Evolutionary conservation across 2,797 vertebrate genomes (phyloP), one percentile per base, ranked within the genome.

Genomic region (Streptopelia turtur): DNA sequence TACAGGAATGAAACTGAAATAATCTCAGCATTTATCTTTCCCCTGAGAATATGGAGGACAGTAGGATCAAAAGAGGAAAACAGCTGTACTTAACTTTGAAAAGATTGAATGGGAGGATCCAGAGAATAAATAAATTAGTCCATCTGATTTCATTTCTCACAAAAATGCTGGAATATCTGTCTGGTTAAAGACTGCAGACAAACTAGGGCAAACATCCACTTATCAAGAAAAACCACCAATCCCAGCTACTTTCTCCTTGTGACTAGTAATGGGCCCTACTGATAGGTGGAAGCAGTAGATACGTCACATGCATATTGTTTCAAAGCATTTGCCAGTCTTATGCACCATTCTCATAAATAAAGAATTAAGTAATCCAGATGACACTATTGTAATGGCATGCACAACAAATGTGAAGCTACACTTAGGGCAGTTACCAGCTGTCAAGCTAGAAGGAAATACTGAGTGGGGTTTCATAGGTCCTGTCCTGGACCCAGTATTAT

Each of bases 401-500:
- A 71, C 50, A 74, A 55, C 39, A 77, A 90, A 85, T 25, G 47
- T 50, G 41, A 78, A 89, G 31, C 60, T 93, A 25, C 56, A 64
- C 53, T 85, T 74, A 57, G 23, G 84, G 23, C 41, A 77, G 65
- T 45, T 86, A 64, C 64, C 3, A 6, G 28, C 57, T 77, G 41
- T 80, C 68, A 76, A 45, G 9, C 45, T 95, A 71, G 60, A 94
- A 83, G 60, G 33, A 91, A 87, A 83, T 53, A 80, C 31, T 70
- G 57, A 77, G 49, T 74, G 31, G 65, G 60, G 53, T 78, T 91
- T 95, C 79, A 63, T 16, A 64, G 53, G 82, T 33, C 69, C 68
- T 93, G 49, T 94, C 69, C 65, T 83, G 89, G 37, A 85, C 89
- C 79, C 85, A 81, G 22, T 81, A 68, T 93, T 94, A 94, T 96